Percentiles rank a stretch among this genome's conserved stretches.
Conservation (phyloP, 2,113 vertebrate species). For the Thryonomys swinderianus region DNA sequence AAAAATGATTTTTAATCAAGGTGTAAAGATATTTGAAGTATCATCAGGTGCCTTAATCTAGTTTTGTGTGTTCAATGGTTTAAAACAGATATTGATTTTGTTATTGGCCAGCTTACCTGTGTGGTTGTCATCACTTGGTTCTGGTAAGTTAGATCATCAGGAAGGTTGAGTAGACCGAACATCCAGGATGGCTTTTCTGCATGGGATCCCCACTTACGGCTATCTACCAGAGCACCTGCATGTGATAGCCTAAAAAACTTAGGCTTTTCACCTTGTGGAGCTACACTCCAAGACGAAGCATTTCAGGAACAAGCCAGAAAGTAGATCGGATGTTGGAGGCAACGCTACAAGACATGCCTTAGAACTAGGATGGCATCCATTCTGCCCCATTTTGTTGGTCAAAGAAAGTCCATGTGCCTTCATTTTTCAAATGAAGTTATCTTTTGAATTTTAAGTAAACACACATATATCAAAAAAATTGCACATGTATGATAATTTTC, state of each 20-base stretch:
- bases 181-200: background rate
- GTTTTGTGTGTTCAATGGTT: background rate
- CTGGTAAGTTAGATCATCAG: background rate
- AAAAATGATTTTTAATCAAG: background rate
- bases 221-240: background rate
- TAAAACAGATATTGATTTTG: background rate
- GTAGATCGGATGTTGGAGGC: background rate
- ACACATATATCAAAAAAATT: background rate
- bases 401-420: background rate
- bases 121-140: background rate
- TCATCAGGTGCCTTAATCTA: background rate
- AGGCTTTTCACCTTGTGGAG: background rate
- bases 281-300: background rate
- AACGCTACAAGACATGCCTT: background rate
- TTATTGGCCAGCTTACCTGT: background rate
- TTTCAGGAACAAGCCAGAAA: background rate
- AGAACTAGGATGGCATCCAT: background rate
- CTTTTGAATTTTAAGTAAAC: background rate
- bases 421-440: constrained; percentile 9
- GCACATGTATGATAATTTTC: background rate
- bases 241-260: background rate
- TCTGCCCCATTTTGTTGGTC: background rate
- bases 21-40: background rate
- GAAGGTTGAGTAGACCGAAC: background rate
- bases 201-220: background rate